phyloP scores from a whole-genome alignment of 2,888 invertebrate genomes.

The Achlya flavicornis region DNA sequence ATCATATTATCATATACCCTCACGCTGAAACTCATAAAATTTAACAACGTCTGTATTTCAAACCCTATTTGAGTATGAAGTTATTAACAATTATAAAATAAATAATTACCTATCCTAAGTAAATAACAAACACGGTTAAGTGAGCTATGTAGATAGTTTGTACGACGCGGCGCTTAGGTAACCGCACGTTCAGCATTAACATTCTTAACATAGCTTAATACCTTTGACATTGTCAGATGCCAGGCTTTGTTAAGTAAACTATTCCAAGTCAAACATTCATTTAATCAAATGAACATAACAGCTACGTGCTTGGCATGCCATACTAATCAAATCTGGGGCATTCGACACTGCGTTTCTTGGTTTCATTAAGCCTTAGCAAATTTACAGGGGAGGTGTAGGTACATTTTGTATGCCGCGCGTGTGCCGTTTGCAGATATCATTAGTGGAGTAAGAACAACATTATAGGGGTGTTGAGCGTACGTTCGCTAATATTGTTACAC shows the following conservation, averaged over 20 bases:
- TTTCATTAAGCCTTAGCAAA: constrained; percentile 50
- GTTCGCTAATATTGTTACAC: constrained; percentile 42
- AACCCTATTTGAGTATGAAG: neutral
- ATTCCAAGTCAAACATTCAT: constrained; percentile 61
- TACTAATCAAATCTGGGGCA: constrained; percentile 64
- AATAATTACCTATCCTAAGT: neutral
- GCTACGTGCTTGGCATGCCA: constrained; percentile 59
- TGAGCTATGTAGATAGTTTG: constrained; percentile 17
- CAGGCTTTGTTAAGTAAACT: constrained; percentile 49
- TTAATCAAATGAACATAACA: constrained; percentile 69
- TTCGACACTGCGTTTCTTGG: constrained; percentile 49
- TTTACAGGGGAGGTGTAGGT: constrained; percentile 33
- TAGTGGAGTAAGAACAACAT: constrained; percentile 48
- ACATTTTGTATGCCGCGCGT: constrained; percentile 44
- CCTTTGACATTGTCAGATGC: constrained; percentile 54
- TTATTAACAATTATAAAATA: constrained; percentile 6
- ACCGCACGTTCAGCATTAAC: constrained; percentile 36
- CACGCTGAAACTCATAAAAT: neutral
- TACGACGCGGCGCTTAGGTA: constrained; percentile 13
- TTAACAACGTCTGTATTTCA: neutral
- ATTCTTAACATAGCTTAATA: constrained; percentile 45
- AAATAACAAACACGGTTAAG: constrained; percentile 4
- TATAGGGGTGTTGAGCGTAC: constrained; percentile 44
- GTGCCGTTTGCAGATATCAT: constrained; percentile 51
- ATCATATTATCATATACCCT: neutral